A percentile compares a stretch with the other conserved stretches of the same genome.
Evolutionary conservation across 2,888 invertebrate species (phyloP).

Genomic region (Apocheima hispidaria): DNA sequence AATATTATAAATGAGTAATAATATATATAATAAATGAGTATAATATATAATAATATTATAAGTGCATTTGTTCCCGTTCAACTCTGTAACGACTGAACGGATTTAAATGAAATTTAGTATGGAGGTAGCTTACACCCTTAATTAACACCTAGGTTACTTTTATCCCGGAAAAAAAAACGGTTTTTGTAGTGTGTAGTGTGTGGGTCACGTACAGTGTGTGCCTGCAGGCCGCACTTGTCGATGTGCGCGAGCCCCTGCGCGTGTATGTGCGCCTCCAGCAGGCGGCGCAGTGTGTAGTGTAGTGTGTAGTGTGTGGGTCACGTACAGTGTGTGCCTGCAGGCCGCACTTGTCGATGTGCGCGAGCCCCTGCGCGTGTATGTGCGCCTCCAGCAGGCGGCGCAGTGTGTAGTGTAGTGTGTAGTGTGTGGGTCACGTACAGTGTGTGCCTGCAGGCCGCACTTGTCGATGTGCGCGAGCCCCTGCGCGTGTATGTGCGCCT

Average conservation of each 20-base stretch:
- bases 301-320: neutral
- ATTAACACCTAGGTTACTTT: no score
- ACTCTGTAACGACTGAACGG: no score
- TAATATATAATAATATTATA: no score
- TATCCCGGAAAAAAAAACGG: no score
- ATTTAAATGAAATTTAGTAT: no score
- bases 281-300: neutral
- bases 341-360: conserved; percentile 97
- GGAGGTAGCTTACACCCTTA: no score
- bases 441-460: conserved; percentile 95
- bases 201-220: conserved; percentile 89
- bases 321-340: conserved; percentile 94
- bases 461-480: conserved; percentile 97
- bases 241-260: conserved; percentile 96
- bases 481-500: conserved; percentile 97
- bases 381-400: conserved; percentile 91
- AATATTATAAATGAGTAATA: no score
- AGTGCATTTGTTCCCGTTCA: no score
- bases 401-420: neutral
- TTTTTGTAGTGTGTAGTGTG: neutral
- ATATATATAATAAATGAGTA: no score
- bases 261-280: conserved; percentile 96
- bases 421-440: conserved; percentile 81
- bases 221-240: conserved; percentile 96
- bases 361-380: conserved; percentile 95